Base-by-base conservation (phyloP, 2,888 invertebrate species). In the Drosophila heteroneura region DNA sequence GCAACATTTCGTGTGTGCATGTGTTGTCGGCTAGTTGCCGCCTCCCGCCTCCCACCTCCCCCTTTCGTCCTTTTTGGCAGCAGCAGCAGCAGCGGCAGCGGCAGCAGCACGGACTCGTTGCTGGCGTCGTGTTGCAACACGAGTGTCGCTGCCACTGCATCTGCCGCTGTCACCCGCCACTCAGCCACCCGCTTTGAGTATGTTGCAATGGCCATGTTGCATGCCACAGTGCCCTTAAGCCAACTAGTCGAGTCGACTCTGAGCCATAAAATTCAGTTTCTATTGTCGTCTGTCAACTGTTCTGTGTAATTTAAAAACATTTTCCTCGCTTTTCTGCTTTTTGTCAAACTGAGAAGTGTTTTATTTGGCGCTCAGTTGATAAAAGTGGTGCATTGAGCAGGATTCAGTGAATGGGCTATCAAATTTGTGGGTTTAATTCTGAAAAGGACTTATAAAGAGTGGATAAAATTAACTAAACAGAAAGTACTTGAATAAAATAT, bases 201-300 rank as follows among this genome's bases (percentile, higher is more conserved):
- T 79, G 79, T 79, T 79, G 82, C 82, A 33, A 82, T 54, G 58
- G 63, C 64, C 82, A 67, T 79, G 79, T 79, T 79, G 79, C 79
- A 79, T 79, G 82, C 79, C 61, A 65, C 74, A 53, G 3, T n/a
- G 35, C 54, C 70, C 69, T 41, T 54, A n/a, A 39, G 62, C 51
- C 61, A 56, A 28, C 30, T 52, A 68, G 66, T 68, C 54, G 56
- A 54, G 44, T 76, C 35, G 5, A 54, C 59, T 62, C 53, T 49
- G 54, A 10, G 70, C 67, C 82, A 77, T 86, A 86, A 86, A 89
- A 70, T 72, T 61, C 47, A 53, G 30, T 89, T 77, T 80, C 84
- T 83, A 86, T 83, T 73, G 77, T 80, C 74, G 75, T 75, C 58
- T 72, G 79, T 77, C 77, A 74, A 83, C 73, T 65, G 59, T 67